phyloP scores from a whole-genome alignment of 2,113 vertebrate genomes.

The Megaptera novaeangliae region DNA sequence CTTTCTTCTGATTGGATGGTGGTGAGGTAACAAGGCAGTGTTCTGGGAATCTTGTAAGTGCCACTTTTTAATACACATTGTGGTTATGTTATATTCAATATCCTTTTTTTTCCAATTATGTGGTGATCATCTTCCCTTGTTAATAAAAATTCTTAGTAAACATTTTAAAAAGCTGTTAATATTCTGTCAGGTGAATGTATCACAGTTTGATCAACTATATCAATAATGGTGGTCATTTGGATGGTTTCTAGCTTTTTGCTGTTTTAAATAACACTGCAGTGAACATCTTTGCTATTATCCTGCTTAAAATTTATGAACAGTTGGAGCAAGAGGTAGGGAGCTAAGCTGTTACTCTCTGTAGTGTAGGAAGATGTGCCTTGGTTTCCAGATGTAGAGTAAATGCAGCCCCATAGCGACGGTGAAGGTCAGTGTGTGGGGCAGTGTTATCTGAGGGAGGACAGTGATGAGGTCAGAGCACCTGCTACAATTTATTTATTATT shows the following conservation, averaged over 20 bases:
- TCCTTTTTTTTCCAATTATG: neutral
- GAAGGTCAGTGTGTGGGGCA: neutral
- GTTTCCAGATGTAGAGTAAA: neutral
- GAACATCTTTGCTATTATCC: neutral
- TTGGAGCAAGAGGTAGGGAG: neutral
- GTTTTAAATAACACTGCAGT: neutral
- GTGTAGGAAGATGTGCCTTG: too few relatives aligned
- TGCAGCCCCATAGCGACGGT: too few relatives aligned
- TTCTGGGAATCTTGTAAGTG: neutral
- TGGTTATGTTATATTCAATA: neutral
- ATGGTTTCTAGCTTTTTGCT: neutral
- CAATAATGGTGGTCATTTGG: neutral
- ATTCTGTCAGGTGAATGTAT: neutral
- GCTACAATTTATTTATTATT: too few relatives aligned
- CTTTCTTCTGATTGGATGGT: too few relatives aligned
- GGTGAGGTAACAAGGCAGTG: too few relatives aligned
- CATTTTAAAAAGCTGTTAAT: neutral
- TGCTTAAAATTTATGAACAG: neutral
- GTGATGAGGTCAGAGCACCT: too few relatives aligned
- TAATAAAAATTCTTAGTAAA: neutral
- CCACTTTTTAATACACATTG: neutral
- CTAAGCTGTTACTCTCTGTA: too few relatives aligned
- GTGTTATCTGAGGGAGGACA: neutral
- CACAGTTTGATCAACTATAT: neutral
- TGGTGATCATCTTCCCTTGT: neutral